A percentile compares a stretch with the other conserved stretches of the same genome.
These are phyloP conservation scores for Chrysolina oricalcia DNA, from an alignment of 2,888 invertebrate species.

Conservation along the genomic window DNA sequence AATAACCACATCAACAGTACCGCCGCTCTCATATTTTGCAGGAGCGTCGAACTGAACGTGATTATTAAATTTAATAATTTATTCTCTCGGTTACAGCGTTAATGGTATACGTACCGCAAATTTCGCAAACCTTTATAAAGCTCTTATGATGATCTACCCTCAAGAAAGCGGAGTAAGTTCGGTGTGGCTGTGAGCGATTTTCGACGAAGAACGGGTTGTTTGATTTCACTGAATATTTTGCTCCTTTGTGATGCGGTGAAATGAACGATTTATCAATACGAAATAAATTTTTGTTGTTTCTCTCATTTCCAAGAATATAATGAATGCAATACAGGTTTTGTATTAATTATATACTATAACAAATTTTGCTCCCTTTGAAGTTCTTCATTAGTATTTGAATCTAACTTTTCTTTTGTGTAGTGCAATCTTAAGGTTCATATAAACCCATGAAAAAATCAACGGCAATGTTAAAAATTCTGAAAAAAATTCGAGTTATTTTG, in stretches of 20 bases:
- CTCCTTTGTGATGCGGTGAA: not conserved
- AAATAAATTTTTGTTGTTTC: too few species aligned
- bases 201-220: not conserved
- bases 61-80: constrained; percentile 56
- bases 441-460: too few species aligned
- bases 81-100: constrained; percentile 41
- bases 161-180: not conserved
- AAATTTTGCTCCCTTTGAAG: too few species aligned
- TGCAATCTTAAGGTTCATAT: too few species aligned
- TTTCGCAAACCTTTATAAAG: constrained; percentile 38
- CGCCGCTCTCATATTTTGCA: constrained; percentile 14
- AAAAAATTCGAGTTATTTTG: too few species aligned
- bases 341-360: too few species aligned
- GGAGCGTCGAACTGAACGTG: constrained; percentile 30
- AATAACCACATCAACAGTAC: constrained; percentile 44
- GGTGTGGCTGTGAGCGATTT: constrained; percentile 1
- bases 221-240: not conserved
- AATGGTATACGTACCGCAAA: constrained; percentile 47
- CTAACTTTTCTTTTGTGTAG: too few species aligned
- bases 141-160: constrained; percentile 16
- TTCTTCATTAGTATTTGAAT: too few species aligned
- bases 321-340: too few species aligned
- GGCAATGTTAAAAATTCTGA: too few species aligned
- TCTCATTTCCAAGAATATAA: too few species aligned
- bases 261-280: constrained; percentile 5